Evolutionary conservation across 2,888 invertebrate genomes (phyloP), one percentile per base, ranked within the genome.

Genomic region (Oxycera nigricornis): DNA sequence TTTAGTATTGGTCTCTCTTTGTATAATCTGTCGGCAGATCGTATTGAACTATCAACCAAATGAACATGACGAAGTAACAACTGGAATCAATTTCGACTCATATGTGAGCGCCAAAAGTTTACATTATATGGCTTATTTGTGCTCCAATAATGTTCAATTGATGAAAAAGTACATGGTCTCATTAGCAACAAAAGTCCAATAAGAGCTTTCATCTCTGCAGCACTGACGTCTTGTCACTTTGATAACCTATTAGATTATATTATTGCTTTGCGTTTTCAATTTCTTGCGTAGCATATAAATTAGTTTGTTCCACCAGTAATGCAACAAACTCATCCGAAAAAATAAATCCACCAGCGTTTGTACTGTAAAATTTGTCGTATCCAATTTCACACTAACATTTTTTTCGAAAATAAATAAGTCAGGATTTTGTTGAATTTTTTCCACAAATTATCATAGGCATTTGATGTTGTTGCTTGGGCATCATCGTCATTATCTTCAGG

Each of bases 321-420:
- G 39, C 39, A 35, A 35, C 7, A 35, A 35, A 35, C 11, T 35
- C 39, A 35, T 35, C 39, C 39, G 39, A n/a, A n/a, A n/a, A n/a
- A n/a, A n/a, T n/a, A n/a, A n/a, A n/a, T n/a, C n/a, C n/a, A n/a
- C n/a, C n/a, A n/a, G n/a, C n/a, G n/a, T n/a, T n/a, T n/a, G n/a
- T n/a, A n/a, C n/a, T n/a, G n/a, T n/a, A n/a, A n/a, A 35, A 52
- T 52, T 52, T 52, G n/a, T 17, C 52, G 52, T 52, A 52, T 52
- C 52, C 59, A 59, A 59, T 59, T 59, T 59, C 59, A 24, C 59
- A 59, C 59, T n/a, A 59, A 59, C 22, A 59, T 59, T 59, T 59
- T 59, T 26, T 59, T 22, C 24, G 59, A 59, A 59, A 59, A 59
- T 59, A 59, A 59, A 59, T 59, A 52, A 52, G 17, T 59, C 28